Conservation (phyloP, 2,888 invertebrate species). For the Leptura quadrifasciata region DNA sequence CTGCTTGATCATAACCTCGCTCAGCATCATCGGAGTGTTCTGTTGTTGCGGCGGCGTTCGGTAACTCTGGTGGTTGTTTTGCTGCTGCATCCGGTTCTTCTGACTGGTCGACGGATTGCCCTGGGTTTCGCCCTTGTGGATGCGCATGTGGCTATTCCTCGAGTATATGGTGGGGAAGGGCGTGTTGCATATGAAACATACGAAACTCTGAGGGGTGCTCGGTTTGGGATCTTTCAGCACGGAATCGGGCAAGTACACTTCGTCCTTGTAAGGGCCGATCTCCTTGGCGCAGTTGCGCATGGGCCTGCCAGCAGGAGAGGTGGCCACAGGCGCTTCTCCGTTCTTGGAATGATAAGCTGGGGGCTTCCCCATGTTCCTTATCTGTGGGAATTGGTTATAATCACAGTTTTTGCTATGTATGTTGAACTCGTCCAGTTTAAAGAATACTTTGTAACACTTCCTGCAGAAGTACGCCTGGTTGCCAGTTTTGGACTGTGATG, state of each 20-base stretch:
- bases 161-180: conserved; percentile 72
- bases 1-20: conserved; percentile 64
- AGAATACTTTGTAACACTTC: conserved; percentile 72
- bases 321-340: conserved; percentile 51
- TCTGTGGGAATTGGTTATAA: conserved; percentile 61
- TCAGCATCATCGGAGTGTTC: conserved; percentile 14
- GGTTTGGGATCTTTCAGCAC: conserved; percentile 50
- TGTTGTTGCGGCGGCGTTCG: conserved; percentile 4
- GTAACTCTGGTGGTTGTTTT: conserved; percentile 35
- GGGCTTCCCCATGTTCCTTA: conserved; percentile 32
- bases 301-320: conserved; percentile 66
- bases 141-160: conserved; percentile 72
- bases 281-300: conserved; percentile 70
- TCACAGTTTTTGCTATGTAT: conserved; percentile 69
- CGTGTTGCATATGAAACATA: conserved; percentile 71
- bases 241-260: conserved; percentile 55
- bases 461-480: conserved; percentile 72
- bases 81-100: conserved; percentile 13
- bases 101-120: conserved; percentile 45
- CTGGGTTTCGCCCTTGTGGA: conserved; percentile 69
- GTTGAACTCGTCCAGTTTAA: conserved; percentile 72
- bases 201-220: conserved; percentile 64
- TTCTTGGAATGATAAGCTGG: conserved; percentile 45
- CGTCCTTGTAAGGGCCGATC: conserved; percentile 68
- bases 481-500: conserved; percentile 61